A percentile compares a stretch with the other conserved stretches of the same genome.
Conservation (phyloP, 2,113 vertebrate species). For the Perccottus glenii region DNA sequence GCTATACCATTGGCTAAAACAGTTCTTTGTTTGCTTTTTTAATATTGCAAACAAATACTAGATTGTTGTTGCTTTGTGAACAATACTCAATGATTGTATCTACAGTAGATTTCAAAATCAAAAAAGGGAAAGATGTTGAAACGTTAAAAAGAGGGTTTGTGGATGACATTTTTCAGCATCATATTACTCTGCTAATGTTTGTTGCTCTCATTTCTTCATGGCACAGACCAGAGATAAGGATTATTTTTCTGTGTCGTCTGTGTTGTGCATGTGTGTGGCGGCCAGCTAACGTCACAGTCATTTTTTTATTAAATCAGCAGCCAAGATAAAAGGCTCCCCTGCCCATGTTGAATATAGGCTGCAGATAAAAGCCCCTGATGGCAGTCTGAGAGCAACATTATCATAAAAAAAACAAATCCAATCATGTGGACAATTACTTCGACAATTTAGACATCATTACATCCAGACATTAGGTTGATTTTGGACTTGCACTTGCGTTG, state of each 20-base stretch:
- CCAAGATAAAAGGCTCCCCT: constrained; percentile 51
- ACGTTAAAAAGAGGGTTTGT: not conserved
- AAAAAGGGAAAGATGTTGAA: no score
- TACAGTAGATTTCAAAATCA: constrained; percentile 1
- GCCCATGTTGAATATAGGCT: constrained; percentile 30
- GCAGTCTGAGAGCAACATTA: constrained; percentile 41
- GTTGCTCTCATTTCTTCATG: not conserved
- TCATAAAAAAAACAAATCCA: constrained; percentile 37
- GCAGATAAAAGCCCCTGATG: constrained; percentile 44
- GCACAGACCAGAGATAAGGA: constrained; percentile 3
- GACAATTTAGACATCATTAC: constrained; percentile 23
- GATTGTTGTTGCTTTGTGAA: not conserved
- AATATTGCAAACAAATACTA: not conserved
- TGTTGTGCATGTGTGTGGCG: constrained; percentile 33
- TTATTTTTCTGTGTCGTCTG: not conserved
- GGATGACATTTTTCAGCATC: not conserved
- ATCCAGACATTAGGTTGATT: not conserved
- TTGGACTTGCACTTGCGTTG: constrained; percentile 1
- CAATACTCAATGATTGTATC: not conserved
- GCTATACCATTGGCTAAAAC: not conserved
- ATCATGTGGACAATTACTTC: constrained; percentile 41
- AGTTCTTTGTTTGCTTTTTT: no score
- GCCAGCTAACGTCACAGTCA: constrained; percentile 23
- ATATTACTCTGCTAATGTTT: not conserved
- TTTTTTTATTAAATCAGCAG: constrained; percentile 63